A percentile compares a stretch with the other conserved stretches of the same genome.
Conservation (phyloP, 2,113 vertebrate genomes). For the Poecilia latipinna region DNA sequence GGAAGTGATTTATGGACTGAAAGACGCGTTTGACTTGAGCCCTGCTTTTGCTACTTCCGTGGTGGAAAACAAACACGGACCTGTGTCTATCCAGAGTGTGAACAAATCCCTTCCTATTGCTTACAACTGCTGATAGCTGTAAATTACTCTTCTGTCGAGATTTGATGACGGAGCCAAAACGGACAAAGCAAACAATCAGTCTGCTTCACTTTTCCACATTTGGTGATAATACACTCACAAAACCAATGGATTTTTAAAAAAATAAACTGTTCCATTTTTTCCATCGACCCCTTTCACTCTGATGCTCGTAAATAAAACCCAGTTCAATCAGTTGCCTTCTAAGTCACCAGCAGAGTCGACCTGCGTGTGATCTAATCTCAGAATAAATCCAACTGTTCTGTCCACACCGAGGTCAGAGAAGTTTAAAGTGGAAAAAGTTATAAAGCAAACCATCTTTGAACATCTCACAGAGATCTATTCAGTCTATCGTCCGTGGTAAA, state of each 20-base stretch:
- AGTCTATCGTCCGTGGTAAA: too few relatives aligned
- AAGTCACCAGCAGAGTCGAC: too few relatives aligned
- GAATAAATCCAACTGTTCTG: too few relatives aligned
- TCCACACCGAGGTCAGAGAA: not conserved
- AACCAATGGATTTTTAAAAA: too few relatives aligned
- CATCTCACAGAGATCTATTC: too few relatives aligned
- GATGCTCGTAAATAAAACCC: too few relatives aligned
- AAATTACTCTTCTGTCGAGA: conserved; percentile 72
- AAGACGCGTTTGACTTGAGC: conserved; percentile 65
- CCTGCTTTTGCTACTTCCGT: conserved; percentile 57
- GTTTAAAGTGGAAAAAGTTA: not conserved
- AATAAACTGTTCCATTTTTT: not conserved
- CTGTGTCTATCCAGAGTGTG: conserved; percentile 49
- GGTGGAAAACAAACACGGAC: conserved; percentile 58
- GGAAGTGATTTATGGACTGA: conserved; percentile 74
- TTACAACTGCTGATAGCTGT: conserved; percentile 46
- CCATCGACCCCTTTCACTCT: not conserved
- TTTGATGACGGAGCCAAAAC: conserved; percentile 43
- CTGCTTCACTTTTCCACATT: not conserved
- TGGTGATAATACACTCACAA: too few relatives aligned
- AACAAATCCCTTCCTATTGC: conserved; percentile 65
- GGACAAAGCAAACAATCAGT: conserved; percentile 45
- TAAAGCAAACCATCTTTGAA: not conserved
- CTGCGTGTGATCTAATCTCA: too few relatives aligned
- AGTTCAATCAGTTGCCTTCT: too few relatives aligned